Conservation (phyloP, 2,888 invertebrate genomes). For the Drosophila suboccidentalis region DNA sequence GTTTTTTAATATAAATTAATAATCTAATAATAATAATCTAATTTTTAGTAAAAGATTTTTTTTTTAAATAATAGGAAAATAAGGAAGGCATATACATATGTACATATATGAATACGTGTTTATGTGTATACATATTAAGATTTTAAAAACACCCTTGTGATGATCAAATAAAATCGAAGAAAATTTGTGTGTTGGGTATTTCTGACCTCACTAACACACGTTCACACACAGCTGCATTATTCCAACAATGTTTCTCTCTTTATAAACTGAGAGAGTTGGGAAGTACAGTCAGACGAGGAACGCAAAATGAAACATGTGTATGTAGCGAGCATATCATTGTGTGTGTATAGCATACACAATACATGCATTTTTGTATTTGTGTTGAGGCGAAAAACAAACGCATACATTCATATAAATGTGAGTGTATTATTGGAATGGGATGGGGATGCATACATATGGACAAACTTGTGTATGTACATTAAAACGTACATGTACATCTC, state of each 20-base stretch:
- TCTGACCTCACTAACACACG: constrained; percentile 73
- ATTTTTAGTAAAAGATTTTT: background rate
- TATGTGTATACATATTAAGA: constrained; percentile 3
- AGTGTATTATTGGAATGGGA: constrained; percentile 49
- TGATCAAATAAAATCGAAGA: constrained; percentile 54
- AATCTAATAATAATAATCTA: no score
- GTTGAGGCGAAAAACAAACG: constrained; percentile 57
- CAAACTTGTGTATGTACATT: constrained; percentile 35
- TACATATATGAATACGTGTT: background rate
- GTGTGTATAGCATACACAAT: constrained; percentile 61
- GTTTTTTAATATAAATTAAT: background rate
- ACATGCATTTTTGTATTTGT: constrained; percentile 64
- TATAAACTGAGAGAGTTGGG: constrained; percentile 62
- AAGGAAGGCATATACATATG: background rate
- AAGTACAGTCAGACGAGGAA: constrained; percentile 77
- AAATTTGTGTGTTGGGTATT: constrained; percentile 65
- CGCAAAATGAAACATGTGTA: constrained; percentile 77
- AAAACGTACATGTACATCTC: constrained; percentile 13
- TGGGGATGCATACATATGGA: constrained; percentile 33
- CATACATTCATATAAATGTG: constrained; percentile 37
- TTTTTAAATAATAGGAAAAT: background rate
- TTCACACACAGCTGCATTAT: constrained; percentile 68
- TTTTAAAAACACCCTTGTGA: constrained; percentile 47
- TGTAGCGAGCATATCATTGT: constrained; percentile 56
- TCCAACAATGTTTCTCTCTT: constrained; percentile 61